These are phyloP conservation scores for Lycodopsis pacificus DNA, from an alignment of 2,797 vertebrate species.

Conservation along the genomic window DNA sequence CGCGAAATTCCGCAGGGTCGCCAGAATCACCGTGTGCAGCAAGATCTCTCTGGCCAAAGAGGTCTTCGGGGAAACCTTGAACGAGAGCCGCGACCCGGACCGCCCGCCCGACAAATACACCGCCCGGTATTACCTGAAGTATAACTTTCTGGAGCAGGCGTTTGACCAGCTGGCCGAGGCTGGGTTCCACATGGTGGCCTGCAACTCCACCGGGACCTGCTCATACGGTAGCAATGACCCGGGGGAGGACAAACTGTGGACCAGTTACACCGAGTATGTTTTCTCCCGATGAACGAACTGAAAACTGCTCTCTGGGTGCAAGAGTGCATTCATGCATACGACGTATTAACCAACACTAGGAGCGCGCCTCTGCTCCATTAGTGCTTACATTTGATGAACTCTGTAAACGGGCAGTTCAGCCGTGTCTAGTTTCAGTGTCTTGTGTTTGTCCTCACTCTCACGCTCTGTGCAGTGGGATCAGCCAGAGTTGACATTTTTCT, in stretches of 20 bases:
- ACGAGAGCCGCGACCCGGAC: conserved; percentile 94
- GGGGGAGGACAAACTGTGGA: conserved; percentile 95
- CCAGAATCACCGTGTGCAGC: conserved; percentile 92
- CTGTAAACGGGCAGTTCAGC: not conserved
- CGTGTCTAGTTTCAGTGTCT: not conserved
- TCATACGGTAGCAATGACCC: conserved; percentile 89
- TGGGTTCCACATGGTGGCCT: conserved; percentile 94
- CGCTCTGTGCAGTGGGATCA: not conserved
- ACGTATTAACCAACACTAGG: not conserved
- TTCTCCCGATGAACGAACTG: conserved; percentile 82
- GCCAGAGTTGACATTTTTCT: not conserved
- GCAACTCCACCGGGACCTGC: conserved; percentile 93
- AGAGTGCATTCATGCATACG: too few relatives aligned
- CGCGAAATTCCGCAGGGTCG: conserved; percentile 92
- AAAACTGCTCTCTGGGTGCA: not conserved
- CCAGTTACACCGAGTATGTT: conserved; percentile 96
- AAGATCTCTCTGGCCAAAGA: conserved; percentile 93
- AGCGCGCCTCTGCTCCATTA: not conserved
- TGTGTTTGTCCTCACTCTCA: not conserved
- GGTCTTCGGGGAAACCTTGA: conserved; percentile 94
- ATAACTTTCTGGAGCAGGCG: conserved; percentile 95
- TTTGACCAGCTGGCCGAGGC: conserved; percentile 91
- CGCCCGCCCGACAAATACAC: conserved; percentile 91
- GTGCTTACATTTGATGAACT: not conserved
- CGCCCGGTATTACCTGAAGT: conserved; percentile 94